These are phyloP conservation scores for Sebastes iracundus DNA, from an alignment of 2,797 vertebrate genomes.

Conservation along the genomic window DNA sequence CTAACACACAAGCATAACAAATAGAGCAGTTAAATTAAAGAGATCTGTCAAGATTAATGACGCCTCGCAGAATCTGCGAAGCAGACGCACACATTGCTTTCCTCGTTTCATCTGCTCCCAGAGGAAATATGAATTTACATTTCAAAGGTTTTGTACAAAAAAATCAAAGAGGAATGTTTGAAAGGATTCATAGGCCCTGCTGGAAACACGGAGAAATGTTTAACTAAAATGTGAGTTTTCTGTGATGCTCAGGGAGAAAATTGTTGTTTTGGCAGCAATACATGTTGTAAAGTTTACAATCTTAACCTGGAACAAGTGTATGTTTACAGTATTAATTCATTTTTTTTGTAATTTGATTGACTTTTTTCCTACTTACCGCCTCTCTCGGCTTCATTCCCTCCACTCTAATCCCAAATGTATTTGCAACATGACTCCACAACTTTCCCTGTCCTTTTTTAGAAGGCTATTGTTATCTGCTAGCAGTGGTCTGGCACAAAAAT, in stretches of 20 bases:
- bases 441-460: slow-evolving; percentile 5
- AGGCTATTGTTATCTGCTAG: slow-evolving; percentile 20
- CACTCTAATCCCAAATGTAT: slow-evolving; percentile 2
- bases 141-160: slow-evolving; percentile 31
- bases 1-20: slow-evolving; percentile 64
- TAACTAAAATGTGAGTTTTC: slow-evolving; percentile 10
- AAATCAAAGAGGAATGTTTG: slow-evolving; percentile 1
- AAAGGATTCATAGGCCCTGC: slow-evolving; percentile 7
- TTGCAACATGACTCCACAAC: slow-evolving; percentile 31
- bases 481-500: background rate
- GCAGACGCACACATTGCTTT: background rate
- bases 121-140: slow-evolving; percentile 51
- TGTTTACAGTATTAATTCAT: slow-evolving; percentile 7
- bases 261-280: slow-evolving; percentile 4
- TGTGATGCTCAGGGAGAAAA: background rate
- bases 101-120: slow-evolving; percentile 31
- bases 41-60: slow-evolving; percentile 64
- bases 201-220: slow-evolving; percentile 18
- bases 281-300: background rate
- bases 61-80: slow-evolving; percentile 13
- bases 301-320: background rate
- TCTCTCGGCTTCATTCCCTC: slow-evolving; percentile 3
- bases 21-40: slow-evolving; percentile 61
- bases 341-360: slow-evolving; percentile 4
- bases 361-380: background rate